Percentiles rank a stretch among this genome's conserved stretches.
These are phyloP conservation scores for Cephus sareptanus DNA, from an alignment of 2,888 invertebrate species.

Conservation along the genomic window DNA sequence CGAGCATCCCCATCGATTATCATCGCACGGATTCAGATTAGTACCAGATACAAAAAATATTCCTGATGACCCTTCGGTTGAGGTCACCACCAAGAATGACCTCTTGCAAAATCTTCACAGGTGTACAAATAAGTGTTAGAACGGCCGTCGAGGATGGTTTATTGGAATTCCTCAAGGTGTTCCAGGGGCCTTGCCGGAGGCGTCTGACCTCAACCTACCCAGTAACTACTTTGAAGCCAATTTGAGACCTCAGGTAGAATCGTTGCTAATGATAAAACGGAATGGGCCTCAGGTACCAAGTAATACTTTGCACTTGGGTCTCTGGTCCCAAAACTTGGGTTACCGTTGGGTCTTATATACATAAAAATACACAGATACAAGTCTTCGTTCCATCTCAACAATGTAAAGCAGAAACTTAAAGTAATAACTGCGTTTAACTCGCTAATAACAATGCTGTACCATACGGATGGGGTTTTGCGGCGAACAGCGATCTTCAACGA, in stretches of 20 bases:
- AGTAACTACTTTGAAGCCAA: not conserved
- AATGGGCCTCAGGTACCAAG: not conserved
- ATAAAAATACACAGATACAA: not conserved
- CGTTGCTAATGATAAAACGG: not conserved
- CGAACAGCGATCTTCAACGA: not conserved
- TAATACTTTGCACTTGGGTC: not conserved
- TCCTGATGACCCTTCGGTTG: not conserved
- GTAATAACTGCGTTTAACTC: not conserved
- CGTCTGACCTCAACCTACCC: not conserved
- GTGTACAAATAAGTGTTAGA: not conserved
- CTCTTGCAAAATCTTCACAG: not conserved
- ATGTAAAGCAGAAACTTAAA: not conserved
- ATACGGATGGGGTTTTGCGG: not conserved
- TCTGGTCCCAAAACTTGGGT: not conserved
- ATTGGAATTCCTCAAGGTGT: not conserved
- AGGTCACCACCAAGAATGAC: not conserved
- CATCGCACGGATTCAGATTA: not conserved
- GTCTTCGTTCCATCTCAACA: not conserved
- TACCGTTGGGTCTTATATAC: not conserved
- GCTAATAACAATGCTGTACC: not conserved
- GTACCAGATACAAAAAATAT: not conserved
- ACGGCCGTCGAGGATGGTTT: not conserved
- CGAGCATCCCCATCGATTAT: not conserved
- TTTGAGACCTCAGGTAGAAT: not conserved
- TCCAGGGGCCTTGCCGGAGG: not conserved